Percentiles rank a stretch among this genome's conserved stretches.
Evolutionary conservation across 2,113 vertebrate genomes (phyloP).

Genomic region (Bubo bubo): DNA sequence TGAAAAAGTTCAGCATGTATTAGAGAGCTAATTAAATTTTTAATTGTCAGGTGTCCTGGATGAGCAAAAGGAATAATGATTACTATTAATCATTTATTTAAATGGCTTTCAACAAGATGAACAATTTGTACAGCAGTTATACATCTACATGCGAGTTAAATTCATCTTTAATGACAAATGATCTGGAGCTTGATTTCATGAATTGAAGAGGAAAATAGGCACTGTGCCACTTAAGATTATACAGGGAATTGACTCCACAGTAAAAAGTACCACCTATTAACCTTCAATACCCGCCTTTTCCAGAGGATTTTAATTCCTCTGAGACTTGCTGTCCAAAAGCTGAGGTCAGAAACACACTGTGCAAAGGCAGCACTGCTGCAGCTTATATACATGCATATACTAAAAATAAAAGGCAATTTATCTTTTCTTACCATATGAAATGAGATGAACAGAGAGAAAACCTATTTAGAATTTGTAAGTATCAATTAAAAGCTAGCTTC

Average conservation of each 20-base stretch:
- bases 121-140: neutral
- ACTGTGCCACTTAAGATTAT: neutral
- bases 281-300: neutral
- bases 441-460: neutral
- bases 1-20: neutral
- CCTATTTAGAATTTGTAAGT: neutral
- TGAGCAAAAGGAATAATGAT: neutral
- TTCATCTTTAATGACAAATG: neutral
- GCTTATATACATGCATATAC: neutral
- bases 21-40: slow-evolving; percentile 2
- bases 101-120: neutral
- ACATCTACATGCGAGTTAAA: neutral
- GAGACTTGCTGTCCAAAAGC: neutral
- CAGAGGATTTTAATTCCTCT: neutral
- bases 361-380: neutral
- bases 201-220: neutral
- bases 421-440: neutral
- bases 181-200: neutral
- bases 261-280: neutral
- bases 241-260: neutral
- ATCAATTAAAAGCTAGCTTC: neutral
- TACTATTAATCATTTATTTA: slow-evolving; percentile 7
- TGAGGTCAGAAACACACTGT: neutral
- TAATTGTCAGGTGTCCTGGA: neutral
- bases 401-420: neutral